Conservation (phyloP, 2,888 invertebrate species). For the Epirrita christyi region DNA sequence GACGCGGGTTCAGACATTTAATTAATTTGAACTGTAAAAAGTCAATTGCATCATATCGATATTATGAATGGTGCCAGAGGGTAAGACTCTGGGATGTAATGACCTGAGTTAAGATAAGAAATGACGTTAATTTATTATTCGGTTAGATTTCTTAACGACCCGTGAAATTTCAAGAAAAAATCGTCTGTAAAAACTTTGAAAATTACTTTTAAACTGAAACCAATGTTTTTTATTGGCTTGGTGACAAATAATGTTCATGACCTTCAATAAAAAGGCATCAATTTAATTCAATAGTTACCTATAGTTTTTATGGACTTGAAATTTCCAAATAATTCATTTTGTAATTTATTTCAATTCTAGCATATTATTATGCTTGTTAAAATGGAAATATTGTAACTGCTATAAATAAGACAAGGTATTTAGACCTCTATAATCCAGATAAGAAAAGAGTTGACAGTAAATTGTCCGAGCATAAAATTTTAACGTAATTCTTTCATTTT, state of each 20-base stretch:
- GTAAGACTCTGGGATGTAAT: constrained; percentile 48
- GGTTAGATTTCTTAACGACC: constrained; percentile 21
- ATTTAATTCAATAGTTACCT: no score
- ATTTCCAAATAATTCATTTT: neutral
- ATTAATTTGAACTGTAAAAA: constrained; percentile 47
- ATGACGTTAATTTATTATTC: constrained; percentile 49
- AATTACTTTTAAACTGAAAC: neutral
- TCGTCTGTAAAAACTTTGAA: constrained; percentile 6
- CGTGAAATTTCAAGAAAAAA: constrained; percentile 23
- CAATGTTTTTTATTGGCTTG: neutral
- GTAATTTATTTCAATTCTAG: neutral
- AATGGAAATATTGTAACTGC: neutral
- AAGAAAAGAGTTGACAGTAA: constrained; percentile 65
- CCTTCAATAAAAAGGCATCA: no score
- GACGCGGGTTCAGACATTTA: constrained; percentile 53
- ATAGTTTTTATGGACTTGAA: neutral
- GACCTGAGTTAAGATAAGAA: constrained; percentile 53
- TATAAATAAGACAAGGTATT: neutral
- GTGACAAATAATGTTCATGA: neutral
- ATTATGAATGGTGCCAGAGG: constrained; percentile 44
- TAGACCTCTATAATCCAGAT: constrained; percentile 47
- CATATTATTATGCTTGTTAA: no score
- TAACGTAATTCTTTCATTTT: constrained; percentile 70
- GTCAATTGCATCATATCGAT: constrained; percentile 55
- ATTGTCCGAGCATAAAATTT: constrained; percentile 61